Evolutionary conservation across 2,797 vertebrate genomes (phyloP).

Genomic region (Schizopygopsis pylzovi): DNA sequence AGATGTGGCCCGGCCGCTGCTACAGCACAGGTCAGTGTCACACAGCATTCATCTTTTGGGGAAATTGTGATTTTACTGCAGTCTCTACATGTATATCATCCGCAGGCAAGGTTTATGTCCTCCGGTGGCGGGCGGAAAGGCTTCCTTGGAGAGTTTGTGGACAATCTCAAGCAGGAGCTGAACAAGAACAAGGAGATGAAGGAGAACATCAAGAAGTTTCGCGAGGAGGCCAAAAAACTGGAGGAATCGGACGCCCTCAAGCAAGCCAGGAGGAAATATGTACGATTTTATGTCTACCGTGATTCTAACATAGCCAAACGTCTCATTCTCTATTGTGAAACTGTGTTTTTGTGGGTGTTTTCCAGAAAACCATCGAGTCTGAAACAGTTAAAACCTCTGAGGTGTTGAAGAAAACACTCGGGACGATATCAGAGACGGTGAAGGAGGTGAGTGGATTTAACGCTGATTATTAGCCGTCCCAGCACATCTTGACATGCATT

Average conservation of each 20-base stretch:
- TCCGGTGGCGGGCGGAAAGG: constrained; percentile 83
- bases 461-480: background rate
- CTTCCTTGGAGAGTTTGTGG: constrained; percentile 90
- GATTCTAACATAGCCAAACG: background rate
- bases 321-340: background rate
- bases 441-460: constrained; percentile 84
- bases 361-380: constrained; percentile 94
- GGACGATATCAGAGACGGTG: constrained; percentile 85
- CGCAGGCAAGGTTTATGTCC: constrained; percentile 73
- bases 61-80: background rate
- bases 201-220: constrained; percentile 94
- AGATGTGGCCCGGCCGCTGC: constrained; percentile 65
- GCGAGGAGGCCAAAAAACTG: constrained; percentile 91
- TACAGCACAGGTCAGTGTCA: constrained; percentile 70
- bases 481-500: background rate
- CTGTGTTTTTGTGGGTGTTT: background rate
- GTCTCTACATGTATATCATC: background rate
- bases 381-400: constrained; percentile 93
- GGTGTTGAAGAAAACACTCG: constrained; percentile 90
- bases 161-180: constrained; percentile 92
- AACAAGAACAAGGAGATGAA: constrained; percentile 97
- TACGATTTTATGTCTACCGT: constrained; percentile 66
- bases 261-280: constrained; percentile 95
- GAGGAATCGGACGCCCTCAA: constrained; percentile 93
- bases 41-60: too few relatives aligned